Evolutionary conservation across 1,140 invertebrate genomes (phyloP), one percentile per base, ranked within the genome.

Genomic region (Diachasmimorpha longicaudata): DNA sequence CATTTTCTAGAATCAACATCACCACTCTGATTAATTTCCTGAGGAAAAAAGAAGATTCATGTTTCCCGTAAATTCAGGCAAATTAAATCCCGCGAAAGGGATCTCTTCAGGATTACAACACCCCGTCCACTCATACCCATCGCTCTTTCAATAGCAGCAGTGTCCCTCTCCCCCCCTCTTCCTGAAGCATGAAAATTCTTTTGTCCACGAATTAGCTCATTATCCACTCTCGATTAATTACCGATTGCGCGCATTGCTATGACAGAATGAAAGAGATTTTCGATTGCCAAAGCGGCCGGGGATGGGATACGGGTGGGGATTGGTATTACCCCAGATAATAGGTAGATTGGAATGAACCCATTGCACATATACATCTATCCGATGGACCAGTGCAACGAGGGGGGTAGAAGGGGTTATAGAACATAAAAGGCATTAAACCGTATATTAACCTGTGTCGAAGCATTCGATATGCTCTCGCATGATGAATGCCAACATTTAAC

Each of bases 141-240:
- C 9, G 16, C 48, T 52, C 48, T 52, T 52, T 19, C 39, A 42
- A 42, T 10, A 42, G 1, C 39, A 42, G 14, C 6, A 16, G 14
- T 16, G 48, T 52, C 14, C n/a, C 48, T 19, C n/a, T 19, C 58
- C 23, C 23, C 58, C 23, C 36, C 31, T 42, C 10, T 13, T 69
- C 68, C 23, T 1, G 9, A 0, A 44, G 21, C 58, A 14, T 46
- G 37, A 42, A 44, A 44, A 46, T 44, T 46, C 72, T 67, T 74
- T 74, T 74, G 63, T 68, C 23, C 23, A 39, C 39, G 25, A 67
- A 74, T 74, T 74, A 67, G 58, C 63, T 68, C 39, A 74, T 74
- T 74, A 74, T 74, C 58, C 23, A 67, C 36, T 67, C 39, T 46
- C 25, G 58, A 74, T 70, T 75, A 69, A 55, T 70, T 48, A 69